Percentiles rank a stretch among this genome's conserved stretches.
Conservation (phyloP, 2,113 vertebrate species). For the Meles meles region DNA sequence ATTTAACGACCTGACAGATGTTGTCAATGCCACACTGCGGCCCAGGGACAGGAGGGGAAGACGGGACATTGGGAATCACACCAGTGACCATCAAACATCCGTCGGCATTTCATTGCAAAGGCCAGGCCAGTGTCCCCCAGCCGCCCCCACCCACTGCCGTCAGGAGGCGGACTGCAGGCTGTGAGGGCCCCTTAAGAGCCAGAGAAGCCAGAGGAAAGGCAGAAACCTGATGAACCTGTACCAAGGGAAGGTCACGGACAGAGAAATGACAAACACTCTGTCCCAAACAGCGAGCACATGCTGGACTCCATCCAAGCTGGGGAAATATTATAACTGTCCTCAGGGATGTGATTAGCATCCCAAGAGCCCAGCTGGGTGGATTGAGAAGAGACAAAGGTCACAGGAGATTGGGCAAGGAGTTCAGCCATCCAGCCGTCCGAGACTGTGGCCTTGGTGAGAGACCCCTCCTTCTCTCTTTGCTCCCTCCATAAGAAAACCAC, state of each 20-base stretch:
- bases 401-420: background rate
- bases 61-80: accelerated
- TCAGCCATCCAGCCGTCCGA: background rate
- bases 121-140: background rate
- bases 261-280: constrained; percentile 1
- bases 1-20: background rate
- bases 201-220: background rate
- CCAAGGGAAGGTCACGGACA: background rate
- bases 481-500: background rate
- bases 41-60: background rate
- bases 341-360: constrained; percentile 11
- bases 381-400: background rate
- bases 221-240: background rate
- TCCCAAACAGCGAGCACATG: background rate
- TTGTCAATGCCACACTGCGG: background rate
- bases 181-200: background rate
- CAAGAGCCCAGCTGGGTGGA: background rate
- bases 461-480: background rate
- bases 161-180: background rate
- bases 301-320: constrained; percentile 6
- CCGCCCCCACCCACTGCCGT: accelerated
- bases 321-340: background rate
- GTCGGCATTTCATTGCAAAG: background rate
- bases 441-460: background rate
- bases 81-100: background rate